Conservation (phyloP, 2,888 invertebrate genomes). For the Iselma pallidipennis region DNA sequence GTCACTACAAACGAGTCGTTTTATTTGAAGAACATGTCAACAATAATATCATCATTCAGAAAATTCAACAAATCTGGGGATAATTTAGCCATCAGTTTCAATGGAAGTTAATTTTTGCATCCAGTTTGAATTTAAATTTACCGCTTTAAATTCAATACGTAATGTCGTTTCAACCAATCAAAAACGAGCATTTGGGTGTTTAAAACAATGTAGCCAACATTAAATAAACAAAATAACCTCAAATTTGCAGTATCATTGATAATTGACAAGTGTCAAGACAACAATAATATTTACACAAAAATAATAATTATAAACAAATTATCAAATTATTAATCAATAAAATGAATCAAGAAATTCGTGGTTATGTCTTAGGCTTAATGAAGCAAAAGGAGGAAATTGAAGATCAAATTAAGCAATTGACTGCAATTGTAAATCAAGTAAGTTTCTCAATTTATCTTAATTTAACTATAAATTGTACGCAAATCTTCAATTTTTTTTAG, state of each 20-base stretch:
- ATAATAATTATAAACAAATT: no score
- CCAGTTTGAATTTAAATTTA: not conserved
- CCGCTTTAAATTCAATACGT: not conserved
- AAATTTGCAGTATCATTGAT: not conserved
- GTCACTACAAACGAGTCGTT: no score
- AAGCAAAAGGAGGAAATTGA: not conserved
- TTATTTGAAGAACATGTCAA: no score
- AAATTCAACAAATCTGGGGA: no score
- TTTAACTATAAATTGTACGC: no score
- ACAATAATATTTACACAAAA: no score
- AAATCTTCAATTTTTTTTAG: constrained; percentile 56
- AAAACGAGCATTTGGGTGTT: not conserved
- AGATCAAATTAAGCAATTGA: not conserved
- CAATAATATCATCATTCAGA: no score
- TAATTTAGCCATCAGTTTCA: no score
- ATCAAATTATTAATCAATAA: not conserved
- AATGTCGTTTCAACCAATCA: not conserved
- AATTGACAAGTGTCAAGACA: no score
- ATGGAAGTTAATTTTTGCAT: no score
- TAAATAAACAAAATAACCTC: not conserved
- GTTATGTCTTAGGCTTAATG: not conserved
- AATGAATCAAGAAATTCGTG: not conserved
- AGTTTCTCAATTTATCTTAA: not conserved
- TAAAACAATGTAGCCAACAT: not conserved
- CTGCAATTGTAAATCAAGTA: not conserved